phyloP scores from a whole-genome alignment of 2,888 invertebrate genomes.

The Poecilobothrus nobilitatus region DNA sequence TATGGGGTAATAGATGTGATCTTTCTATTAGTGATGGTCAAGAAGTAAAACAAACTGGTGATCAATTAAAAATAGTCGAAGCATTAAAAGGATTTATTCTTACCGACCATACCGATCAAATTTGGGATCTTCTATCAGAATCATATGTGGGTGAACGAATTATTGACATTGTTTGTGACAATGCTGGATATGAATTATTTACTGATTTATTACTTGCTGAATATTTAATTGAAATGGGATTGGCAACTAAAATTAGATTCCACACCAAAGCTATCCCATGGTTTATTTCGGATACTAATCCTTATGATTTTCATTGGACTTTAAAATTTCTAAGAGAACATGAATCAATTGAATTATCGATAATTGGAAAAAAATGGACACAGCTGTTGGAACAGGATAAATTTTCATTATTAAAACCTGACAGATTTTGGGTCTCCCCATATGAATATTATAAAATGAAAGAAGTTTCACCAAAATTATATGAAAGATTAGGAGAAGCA shows the following conservation, averaged over 20 bases:
- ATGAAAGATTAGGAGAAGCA: constrained; percentile 59
- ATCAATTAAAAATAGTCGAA: constrained; percentile 51
- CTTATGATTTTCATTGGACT: constrained; percentile 64
- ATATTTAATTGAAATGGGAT: constrained; percentile 56
- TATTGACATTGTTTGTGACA: constrained; percentile 77
- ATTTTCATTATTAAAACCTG: constrained; percentile 45
- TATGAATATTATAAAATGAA: constrained; percentile 71
- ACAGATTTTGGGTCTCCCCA: constrained; percentile 83
- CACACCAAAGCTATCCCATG: constrained; percentile 86
- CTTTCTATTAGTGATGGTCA: constrained; percentile 74
- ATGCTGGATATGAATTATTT: constrained; percentile 87
- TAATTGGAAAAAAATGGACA: constrained; percentile 53
- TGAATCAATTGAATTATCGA: constrained; percentile 29
- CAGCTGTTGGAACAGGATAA: constrained; percentile 47
- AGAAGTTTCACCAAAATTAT: constrained; percentile 56
- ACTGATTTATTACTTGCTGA: constrained; percentile 82
- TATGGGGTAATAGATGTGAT: constrained; percentile 96
- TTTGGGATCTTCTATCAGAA: constrained; percentile 47
- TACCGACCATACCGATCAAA: constrained; percentile 50
- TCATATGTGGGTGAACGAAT: constrained; percentile 28
- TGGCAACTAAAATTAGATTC: constrained; percentile 64
- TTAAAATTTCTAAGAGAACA: constrained; percentile 46
- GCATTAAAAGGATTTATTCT: constrained; percentile 52
- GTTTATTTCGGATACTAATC: constrained; percentile 88
- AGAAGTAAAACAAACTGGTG: constrained; percentile 47